Evolutionary conservation across 2,113 vertebrate genomes (phyloP).

Genomic region (Hystrix brachyura): DNA sequence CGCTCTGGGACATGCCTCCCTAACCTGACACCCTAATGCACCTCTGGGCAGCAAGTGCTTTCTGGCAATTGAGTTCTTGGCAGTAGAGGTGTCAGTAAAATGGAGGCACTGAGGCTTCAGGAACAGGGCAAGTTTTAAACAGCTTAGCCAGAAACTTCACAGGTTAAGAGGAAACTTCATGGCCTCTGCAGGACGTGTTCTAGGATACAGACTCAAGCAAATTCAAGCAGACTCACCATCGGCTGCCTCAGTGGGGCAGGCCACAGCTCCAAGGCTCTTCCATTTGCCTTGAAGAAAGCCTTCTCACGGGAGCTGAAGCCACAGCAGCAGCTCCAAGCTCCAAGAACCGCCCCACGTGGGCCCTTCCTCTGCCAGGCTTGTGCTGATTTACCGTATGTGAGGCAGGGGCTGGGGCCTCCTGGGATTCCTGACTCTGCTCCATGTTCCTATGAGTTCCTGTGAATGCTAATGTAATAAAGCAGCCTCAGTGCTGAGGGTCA

Average conservation of each 20-base stretch:
- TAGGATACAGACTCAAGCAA: neutral
- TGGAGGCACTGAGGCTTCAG: neutral
- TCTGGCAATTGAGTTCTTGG: neutral
- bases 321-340: neutral
- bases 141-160: neutral
- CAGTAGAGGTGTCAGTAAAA: neutral
- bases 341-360: neutral
- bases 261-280: neutral
- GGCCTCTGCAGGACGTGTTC: fast-evolving
- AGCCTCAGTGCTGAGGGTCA: too few relatives aligned
- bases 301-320: neutral
- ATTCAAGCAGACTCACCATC: neutral
- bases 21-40: too few relatives aligned
- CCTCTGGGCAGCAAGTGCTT: too few relatives aligned
- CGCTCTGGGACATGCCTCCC: neutral
- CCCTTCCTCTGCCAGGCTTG: neutral
- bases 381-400: neutral
- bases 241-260: neutral
- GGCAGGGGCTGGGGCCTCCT: neutral
- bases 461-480: neutral
- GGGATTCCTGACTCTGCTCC: neutral
- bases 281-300: neutral
- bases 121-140: neutral
- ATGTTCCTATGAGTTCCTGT: too few relatives aligned
- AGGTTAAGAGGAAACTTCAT: neutral